phyloP scores from a whole-genome alignment of 2,888 invertebrate genomes.

The Drosophila hamatofila region DNA sequence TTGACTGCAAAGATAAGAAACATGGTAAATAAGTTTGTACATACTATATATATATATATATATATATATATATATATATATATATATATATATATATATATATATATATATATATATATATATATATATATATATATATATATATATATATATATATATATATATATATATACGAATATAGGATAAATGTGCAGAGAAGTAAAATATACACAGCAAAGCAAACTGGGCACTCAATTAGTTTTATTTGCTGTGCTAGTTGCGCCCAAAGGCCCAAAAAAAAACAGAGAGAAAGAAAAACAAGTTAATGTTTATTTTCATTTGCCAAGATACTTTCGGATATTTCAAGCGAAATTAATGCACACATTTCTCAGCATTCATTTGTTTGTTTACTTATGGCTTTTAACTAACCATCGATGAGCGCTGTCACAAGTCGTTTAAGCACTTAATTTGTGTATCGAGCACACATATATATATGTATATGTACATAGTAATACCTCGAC shows the following conservation, averaged over 20 bases:
- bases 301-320: conserved; percentile 59
- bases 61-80: conserved; percentile 8
- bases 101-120: neutral
- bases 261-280: conserved; percentile 15
- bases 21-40: conserved; percentile 28
- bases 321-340: conserved; percentile 39
- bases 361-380: conserved; percentile 33
- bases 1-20: conserved; percentile 61
- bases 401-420: conserved; percentile 14
- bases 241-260: conserved; percentile 43
- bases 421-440: conserved; percentile 48
- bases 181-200: neutral
- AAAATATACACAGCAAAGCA: conserved; percentile 9
- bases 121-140: neutral
- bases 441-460: conserved; percentile 56
- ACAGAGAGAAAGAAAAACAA: conserved; percentile 1
- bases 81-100: neutral
- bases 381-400: conserved; percentile 39
- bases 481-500: neutral
- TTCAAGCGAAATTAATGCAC: conserved; percentile 55
- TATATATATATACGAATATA: neutral
- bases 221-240: conserved; percentile 70
- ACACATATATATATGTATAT: neutral
- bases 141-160: neutral
- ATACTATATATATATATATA: neutral